These are phyloP conservation scores for Ariopsis seemanni DNA, from an alignment of 2,113 vertebrate genomes.

Conservation along the genomic window DNA sequence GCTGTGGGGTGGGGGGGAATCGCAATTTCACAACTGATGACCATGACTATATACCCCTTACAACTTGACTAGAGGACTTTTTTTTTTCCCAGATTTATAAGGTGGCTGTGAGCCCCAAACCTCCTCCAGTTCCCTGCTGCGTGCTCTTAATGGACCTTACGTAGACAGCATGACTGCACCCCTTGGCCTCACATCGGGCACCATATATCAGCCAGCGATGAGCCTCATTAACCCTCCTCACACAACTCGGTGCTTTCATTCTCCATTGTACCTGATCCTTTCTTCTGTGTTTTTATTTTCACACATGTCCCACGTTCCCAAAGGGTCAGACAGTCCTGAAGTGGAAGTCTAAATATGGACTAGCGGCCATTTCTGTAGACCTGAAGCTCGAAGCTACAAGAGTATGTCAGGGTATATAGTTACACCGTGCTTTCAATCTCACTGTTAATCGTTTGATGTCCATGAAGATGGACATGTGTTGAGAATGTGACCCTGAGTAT, in stretches of 20 bases:
- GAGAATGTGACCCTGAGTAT: background rate
- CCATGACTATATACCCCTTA: background rate
- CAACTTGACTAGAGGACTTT: background rate
- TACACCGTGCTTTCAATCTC: background rate
- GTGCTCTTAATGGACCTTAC: conserved; percentile 59
- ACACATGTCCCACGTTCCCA: conserved; percentile 24
- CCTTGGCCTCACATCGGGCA: conserved; percentile 19
- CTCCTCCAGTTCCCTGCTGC: conserved; percentile 48
- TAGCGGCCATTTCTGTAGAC: background rate
- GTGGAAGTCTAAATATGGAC: conserved; percentile 23
- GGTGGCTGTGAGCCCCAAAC: background rate
- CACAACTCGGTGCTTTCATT: conserved; percentile 49
- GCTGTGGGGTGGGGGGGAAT: background rate
- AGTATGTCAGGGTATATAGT: background rate
- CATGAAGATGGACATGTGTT: too few relatives aligned
- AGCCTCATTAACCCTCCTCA: conserved; percentile 57
- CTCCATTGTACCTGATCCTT: conserved; percentile 12
- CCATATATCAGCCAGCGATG: conserved; percentile 47
- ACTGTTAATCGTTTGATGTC: background rate
- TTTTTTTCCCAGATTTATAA: background rate
- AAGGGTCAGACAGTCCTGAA: conserved; percentile 10
- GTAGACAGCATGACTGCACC: conserved; percentile 33
- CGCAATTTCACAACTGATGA: background rate
- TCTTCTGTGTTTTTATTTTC: conserved; percentile 39
- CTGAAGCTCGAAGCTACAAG: background rate